Percentiles rank a stretch among this genome's conserved stretches.
These are phyloP conservation scores for Aegotheles bennettii DNA, from an alignment of 2,113 vertebrate species.

Conservation along the genomic window DNA sequence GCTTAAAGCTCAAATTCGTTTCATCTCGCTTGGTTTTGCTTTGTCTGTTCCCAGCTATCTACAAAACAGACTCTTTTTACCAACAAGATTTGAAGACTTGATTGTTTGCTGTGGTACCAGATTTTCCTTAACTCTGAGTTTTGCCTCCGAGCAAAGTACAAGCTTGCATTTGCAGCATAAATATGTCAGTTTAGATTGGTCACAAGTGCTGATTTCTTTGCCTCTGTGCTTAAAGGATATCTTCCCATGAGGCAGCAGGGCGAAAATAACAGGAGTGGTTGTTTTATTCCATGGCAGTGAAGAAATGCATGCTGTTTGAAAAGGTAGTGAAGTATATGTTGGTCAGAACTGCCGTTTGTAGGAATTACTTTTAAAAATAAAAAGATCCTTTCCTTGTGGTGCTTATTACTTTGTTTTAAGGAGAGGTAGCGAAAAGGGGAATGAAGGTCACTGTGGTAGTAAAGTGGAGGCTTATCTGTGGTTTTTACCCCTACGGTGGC, in stretches of 20 bases:
- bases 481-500: fast-evolving
- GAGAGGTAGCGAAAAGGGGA: neutral
- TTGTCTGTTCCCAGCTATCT: neutral
- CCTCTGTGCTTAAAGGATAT: neutral
- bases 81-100: neutral
- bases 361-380: neutral
- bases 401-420: neutral
- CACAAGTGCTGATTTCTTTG: neutral
- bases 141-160: conserved; percentile 22
- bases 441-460: neutral
- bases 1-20: neutral
- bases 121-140: neutral
- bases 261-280: neutral
- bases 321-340: neutral
- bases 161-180: neutral
- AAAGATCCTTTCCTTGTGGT: neutral
- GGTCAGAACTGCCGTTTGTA: neutral
- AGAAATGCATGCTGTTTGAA: neutral
- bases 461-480: fast-evolving
- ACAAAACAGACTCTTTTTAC: neutral
- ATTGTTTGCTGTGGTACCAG: neutral
- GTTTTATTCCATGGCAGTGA: neutral
- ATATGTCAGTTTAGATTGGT: conserved; percentile 9
- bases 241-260: neutral
- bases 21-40: neutral